Conservation (phyloP, 2,888 invertebrate genomes). For the Lithophane ornitopus region DNA sequence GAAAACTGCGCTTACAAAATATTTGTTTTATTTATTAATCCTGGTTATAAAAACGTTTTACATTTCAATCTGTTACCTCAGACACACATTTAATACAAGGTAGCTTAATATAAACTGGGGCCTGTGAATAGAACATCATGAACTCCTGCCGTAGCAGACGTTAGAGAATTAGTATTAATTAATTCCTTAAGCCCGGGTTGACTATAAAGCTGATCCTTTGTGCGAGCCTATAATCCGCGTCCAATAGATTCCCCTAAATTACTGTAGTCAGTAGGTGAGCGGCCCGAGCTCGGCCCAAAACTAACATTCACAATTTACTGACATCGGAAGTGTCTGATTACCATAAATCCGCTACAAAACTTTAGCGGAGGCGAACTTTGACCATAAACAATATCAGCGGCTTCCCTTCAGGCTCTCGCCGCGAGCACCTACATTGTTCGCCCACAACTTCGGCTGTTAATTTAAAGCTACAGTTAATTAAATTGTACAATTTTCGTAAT, state of each 20-base stretch:
- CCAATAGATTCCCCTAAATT: conserved; percentile 59
- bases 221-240: conserved; percentile 62
- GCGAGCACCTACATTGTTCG: conserved; percentile 52
- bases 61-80: conserved; percentile 9
- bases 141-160: conserved; percentile 34
- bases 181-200: conserved; percentile 69
- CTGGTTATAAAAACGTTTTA: conserved; percentile 28
- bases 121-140: conserved; percentile 49
- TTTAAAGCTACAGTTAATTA: conserved; percentile 58
- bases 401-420: conserved; percentile 37
- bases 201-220: conserved; percentile 70
- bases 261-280: conserved; percentile 45
- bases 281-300: conserved; percentile 50
- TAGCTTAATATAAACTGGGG: conserved; percentile 29
- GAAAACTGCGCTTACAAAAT: conserved; percentile 35
- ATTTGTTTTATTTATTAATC: conserved; percentile 37
- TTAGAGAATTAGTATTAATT: conserved; percentile 70
- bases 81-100: conserved; percentile 18
- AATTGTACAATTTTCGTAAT: conserved; percentile 46
- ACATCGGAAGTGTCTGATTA: conserved; percentile 67
- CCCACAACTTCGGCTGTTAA: conserved; percentile 49
- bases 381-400: conserved; percentile 69
- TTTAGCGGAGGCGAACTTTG: conserved; percentile 67
- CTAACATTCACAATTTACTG: conserved; percentile 61
- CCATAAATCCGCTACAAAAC: conserved; percentile 71